phyloP scores from a whole-genome alignment of 2,113 vertebrate species.

The Pseudopodoces humilis region DNA sequence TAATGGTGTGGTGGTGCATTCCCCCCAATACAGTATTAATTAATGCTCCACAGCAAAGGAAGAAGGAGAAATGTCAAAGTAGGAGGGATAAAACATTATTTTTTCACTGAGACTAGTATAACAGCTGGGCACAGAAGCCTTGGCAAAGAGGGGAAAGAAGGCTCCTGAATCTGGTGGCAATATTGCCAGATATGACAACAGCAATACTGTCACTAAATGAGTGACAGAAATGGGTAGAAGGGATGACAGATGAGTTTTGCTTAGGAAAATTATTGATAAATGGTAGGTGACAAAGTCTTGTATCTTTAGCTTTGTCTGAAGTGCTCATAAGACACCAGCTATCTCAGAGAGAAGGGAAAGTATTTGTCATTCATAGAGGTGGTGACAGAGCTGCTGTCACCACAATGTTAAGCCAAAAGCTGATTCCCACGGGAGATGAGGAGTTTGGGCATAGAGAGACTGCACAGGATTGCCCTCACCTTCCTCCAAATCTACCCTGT shows the following conservation, averaged over 20 bases:
- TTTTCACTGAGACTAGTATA: background rate
- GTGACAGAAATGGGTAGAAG: conserved; percentile 3
- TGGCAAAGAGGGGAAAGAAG: background rate
- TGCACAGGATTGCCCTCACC: background rate
- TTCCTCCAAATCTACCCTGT: background rate
- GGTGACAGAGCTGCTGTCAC: background rate
- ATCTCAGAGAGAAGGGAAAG: background rate
- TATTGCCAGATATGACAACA: background rate
- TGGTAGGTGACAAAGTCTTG: background rate
- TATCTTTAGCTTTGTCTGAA: background rate
- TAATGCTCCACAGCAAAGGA: background rate
- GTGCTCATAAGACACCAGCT: background rate
- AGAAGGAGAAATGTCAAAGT: background rate
- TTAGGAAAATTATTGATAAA: conserved; percentile 14
- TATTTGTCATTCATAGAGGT: background rate
- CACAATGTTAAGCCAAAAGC: background rate
- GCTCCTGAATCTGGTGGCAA: background rate
- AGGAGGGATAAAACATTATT: background rate
- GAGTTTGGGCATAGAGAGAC: background rate
- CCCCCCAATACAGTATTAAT: background rate
- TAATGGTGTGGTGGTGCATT: background rate
- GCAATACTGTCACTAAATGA: background rate
- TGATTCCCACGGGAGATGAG: background rate
- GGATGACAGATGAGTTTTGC: background rate
- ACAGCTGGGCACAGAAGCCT: background rate